Evolutionary conservation across 2,888 invertebrate species (phyloP), one percentile per base, ranked within the genome.

Genomic region (Hypena proboscidalis): DNA sequence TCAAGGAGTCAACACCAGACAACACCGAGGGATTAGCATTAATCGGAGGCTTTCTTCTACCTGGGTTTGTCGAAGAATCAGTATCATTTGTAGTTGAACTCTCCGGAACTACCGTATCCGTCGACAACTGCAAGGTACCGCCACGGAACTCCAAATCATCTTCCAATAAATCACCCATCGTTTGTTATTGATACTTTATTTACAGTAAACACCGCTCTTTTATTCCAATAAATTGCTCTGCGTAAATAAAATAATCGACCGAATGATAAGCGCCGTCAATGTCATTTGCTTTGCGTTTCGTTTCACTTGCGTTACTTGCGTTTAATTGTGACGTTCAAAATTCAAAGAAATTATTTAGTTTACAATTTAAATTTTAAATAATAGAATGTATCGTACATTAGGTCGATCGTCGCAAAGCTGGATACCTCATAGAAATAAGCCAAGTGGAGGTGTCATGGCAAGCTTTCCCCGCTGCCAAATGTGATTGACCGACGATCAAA

Each of bases 131-230:
- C 50, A 91, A 67, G 15, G 92, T 92, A 27, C 92, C 92, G 21
- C 92, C 92, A 34, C 90, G 89, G 60, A 93, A 93, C 70, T 93
- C 92, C 77, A 80, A 78, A 58, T 93, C 93, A 19, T 93, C 93
- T 27, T 93, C 93, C 36, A 92, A 67, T 53, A 90, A 67, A 58
- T 91, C 87, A 58, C 82, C 76, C 91, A 91, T 90, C 31, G 11
- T 70, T 44, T 47, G 32, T 38, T 39, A 25, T 42, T 20, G 45
- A 45, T 40, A 45, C 36, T 35, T 39, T 17, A 30, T 38, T 43
- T 44, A 38, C 8, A 39, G 13, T 8, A 29, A 42, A 13, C 44
- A 43, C 35, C 55, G 47, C 58, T 53, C 56, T 40, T 42, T 32
- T 47, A 40, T 51, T 51, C 42, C n/a, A n/a, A n/a, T 29, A 34